Evolutionary conservation across 2,113 vertebrate genomes (phyloP).

Genomic region (Corvus cornix): DNA sequence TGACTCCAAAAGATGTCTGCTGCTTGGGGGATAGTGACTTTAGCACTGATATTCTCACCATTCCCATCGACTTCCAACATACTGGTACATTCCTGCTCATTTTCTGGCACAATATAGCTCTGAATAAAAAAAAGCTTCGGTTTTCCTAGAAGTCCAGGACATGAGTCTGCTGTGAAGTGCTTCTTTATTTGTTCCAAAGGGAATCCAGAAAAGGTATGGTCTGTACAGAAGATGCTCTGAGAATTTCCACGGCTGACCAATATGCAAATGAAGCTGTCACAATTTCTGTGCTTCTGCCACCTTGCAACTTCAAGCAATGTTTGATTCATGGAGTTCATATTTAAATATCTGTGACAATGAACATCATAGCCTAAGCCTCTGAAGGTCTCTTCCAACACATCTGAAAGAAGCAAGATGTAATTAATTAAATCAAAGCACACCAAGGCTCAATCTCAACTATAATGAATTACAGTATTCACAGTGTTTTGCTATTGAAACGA

Average conservation of each 20-base stretch:
- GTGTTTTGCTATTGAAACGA: neutral
- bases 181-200: slow-evolving; percentile 71
- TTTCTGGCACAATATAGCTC: slow-evolving; percentile 73
- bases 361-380: slow-evolving; percentile 77
- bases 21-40: slow-evolving; percentile 69
- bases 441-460: neutral
- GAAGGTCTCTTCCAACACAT: slow-evolving; percentile 77
- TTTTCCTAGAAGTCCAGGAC: slow-evolving; percentile 83
- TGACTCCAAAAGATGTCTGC: slow-evolving; percentile 93
- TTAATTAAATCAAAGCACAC: neutral
- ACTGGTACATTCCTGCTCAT: neutral
- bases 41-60: neutral
- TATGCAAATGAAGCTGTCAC: slow-evolving; percentile 83
- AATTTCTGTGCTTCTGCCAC: slow-evolving; percentile 55
- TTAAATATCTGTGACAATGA: slow-evolving; percentile 53
- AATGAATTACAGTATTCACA: neutral
- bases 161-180: slow-evolving; percentile 77
- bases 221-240: slow-evolving; percentile 77
- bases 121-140: slow-evolving; percentile 96
- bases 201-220: slow-evolving; percentile 60
- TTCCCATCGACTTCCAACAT: slow-evolving; percentile 78
- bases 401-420: slow-evolving; percentile 66
- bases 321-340: neutral
- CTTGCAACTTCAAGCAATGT: slow-evolving; percentile 49
- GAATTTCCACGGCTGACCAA: slow-evolving; percentile 82